Conservation (phyloP, 2,888 invertebrate genomes). For the Diploptera punctata region DNA sequence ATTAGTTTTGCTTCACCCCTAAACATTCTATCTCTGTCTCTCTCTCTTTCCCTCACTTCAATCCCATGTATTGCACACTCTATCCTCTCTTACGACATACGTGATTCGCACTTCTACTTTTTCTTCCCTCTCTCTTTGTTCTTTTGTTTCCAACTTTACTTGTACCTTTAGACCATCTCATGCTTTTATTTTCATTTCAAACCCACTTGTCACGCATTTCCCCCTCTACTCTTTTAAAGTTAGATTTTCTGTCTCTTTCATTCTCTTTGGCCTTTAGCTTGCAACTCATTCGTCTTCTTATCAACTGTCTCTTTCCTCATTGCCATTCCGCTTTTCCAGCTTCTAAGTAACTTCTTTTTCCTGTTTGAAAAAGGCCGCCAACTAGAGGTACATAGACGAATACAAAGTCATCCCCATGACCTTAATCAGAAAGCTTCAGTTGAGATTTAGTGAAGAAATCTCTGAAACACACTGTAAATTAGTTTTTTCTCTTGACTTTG, state of each 20-base stretch:
- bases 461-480: too few relatives aligned
- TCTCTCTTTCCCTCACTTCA: slow-evolving; percentile 1
- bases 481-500: too few relatives aligned
- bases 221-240: slow-evolving; percentile 21
- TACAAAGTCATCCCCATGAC: too few relatives aligned
- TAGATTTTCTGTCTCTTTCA: slow-evolving; percentile 18
- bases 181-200: slow-evolving; percentile 28
- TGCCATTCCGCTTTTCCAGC: too few relatives aligned
- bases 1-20: slow-evolving; percentile 33
- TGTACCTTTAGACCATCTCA: background rate
- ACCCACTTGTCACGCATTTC: slow-evolving; percentile 35
- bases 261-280: too few relatives aligned
- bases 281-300: too few relatives aligned
- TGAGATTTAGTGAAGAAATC: too few relatives aligned
- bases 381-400: too few relatives aligned
- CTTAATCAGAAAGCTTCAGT: too few relatives aligned
- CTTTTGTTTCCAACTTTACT: background rate
- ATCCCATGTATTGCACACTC: slow-evolving; percentile 27
- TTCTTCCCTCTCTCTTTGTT: background rate
- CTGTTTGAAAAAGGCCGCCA: too few relatives aligned
- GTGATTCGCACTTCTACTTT: background rate
- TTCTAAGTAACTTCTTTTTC: too few relatives aligned
- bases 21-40: slow-evolving; percentile 9
- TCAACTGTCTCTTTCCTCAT: too few relatives aligned
- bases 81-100: background rate